Evolutionary conservation across 1,140 invertebrate species (phyloP).

Genomic region (Lepeophtheirus salmonis): DNA sequence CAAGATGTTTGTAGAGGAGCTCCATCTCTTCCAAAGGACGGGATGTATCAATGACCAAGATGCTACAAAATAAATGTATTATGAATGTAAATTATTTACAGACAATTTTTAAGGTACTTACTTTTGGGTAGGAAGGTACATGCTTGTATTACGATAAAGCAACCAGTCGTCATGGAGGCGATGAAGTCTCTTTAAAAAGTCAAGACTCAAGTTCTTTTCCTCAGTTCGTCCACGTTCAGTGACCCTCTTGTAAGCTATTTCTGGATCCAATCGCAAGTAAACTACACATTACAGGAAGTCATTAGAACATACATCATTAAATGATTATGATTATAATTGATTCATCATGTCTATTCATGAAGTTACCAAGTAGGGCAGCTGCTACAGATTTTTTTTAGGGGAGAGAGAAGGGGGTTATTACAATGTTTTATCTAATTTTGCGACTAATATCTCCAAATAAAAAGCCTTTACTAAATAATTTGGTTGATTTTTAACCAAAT

Average conservation of each 20-base stretch:
- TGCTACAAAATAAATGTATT: neutral
- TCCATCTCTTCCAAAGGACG: neutral
- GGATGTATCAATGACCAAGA: neutral
- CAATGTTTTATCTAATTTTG: too few relatives aligned
- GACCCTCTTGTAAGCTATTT: constrained; percentile 59
- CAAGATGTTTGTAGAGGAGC: neutral
- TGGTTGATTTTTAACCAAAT: too few relatives aligned
- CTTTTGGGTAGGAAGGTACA: neutral
- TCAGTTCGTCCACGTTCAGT: constrained; percentile 51
- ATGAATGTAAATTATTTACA: too few relatives aligned
- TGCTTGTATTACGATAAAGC: constrained; percentile 1
- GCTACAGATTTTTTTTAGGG: too few relatives aligned
- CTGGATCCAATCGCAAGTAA: constrained; percentile 60
- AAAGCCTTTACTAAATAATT: too few relatives aligned
- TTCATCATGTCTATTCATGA: too few relatives aligned
- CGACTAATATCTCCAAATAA: too few relatives aligned
- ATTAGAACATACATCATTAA: too few relatives aligned
- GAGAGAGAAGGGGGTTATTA: too few relatives aligned
- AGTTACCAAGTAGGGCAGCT: too few relatives aligned
- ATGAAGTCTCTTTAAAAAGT: constrained; percentile 21
- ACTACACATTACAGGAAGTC: constrained; percentile 39
- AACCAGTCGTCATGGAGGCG: constrained; percentile 22
- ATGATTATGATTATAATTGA: too few relatives aligned
- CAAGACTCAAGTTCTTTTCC: constrained; percentile 20
- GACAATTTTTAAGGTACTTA: neutral